Evolutionary conservation across 2,797 vertebrate genomes (phyloP), one percentile per base, ranked within the genome.

Genomic region (Chrosomus eos): DNA sequence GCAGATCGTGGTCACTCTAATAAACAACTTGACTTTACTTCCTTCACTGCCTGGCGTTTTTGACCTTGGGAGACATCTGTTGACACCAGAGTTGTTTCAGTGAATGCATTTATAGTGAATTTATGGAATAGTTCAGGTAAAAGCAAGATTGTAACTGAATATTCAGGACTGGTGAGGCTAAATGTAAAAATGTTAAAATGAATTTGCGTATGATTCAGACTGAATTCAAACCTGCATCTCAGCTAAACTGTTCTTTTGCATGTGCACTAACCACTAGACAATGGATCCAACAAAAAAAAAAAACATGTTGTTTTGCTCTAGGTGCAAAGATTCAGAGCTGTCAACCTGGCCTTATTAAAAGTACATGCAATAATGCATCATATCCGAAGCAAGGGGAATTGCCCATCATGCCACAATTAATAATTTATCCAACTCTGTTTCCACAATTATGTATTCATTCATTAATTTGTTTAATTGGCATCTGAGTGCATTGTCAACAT

Each of bases 361-460:
- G 72, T 79, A 2, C 0, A 85, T 80, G 53, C 13, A 23, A 48
- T 16, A 85, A 72, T 51, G 10, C 75, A 80, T 80, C 28, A 64
- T 80, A 73, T 80, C 40, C 2, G 19, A 40, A 23, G 68, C 14
- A 16, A 60, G 45, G 48, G 60, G 5, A 70, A 74, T 86, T 55
- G 55, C 53, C 60, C 23, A 16, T 10, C 2, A 11, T 45, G 11
- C 89, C 87, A 87, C 89, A 80, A 90, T 95, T 85, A 94, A 95
- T 96, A 92, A 96, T 95, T 95, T 90, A 95, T 95, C 87, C 85
- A 83, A 85, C 91, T 93, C 91, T 93, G 93, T 94, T 93, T 91
- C 90, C 88, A 92, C 92, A 92, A 92, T 92, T 91, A 91, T 93
- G 91, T 94, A 93, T 95, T 89, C 62, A 90, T 90, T 95, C 92